phyloP scores from a whole-genome alignment of 2,797 vertebrate genomes.

The Odontamblyopus rebecca region DNA sequence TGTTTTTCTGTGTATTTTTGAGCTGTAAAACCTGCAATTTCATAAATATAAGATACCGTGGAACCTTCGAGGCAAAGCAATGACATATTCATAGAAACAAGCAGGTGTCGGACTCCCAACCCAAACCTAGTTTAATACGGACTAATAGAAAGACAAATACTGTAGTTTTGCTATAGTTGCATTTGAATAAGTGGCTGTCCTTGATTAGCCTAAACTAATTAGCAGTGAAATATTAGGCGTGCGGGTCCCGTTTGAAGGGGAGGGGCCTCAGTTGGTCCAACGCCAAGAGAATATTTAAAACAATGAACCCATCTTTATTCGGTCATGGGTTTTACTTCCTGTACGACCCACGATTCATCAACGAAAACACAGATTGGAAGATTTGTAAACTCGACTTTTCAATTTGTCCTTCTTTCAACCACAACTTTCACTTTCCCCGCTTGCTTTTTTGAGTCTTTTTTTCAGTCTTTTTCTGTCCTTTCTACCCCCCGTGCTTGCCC shows the following conservation, averaged over 20 bases:
- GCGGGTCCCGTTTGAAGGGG: slow-evolving; percentile 44
- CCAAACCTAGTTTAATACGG: background rate
- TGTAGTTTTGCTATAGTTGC: slow-evolving; percentile 11
- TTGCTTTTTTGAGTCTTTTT: background rate
- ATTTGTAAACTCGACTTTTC: slow-evolving; percentile 14
- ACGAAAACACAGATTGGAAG: background rate
- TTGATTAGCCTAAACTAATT: slow-evolving; percentile 54
- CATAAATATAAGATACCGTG: too few species aligned
- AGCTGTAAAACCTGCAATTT: too few species aligned
- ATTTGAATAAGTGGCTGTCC: slow-evolving; percentile 37
- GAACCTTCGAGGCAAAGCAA: too few species aligned
- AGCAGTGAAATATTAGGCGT: slow-evolving; percentile 46
- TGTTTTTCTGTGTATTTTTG: too few species aligned
- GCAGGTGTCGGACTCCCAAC: too few species aligned
- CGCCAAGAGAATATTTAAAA: slow-evolving; percentile 50
- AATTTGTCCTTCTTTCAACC: slow-evolving; percentile 46
- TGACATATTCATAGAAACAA: too few species aligned
- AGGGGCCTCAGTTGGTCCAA: slow-evolving; percentile 36
- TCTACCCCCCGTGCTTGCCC: background rate
- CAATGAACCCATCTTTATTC: background rate
- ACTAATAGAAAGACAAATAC: slow-evolving; percentile 11
- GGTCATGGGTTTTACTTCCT: slow-evolving; percentile 24
- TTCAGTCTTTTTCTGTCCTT: background rate
- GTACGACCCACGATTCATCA: background rate
- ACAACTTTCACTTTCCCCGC: slow-evolving; percentile 27